Evolutionary conservation across 1,140 invertebrate species (phyloP), one percentile per base, ranked within the genome.

Genomic region (Hylaeus volcanicus): DNA sequence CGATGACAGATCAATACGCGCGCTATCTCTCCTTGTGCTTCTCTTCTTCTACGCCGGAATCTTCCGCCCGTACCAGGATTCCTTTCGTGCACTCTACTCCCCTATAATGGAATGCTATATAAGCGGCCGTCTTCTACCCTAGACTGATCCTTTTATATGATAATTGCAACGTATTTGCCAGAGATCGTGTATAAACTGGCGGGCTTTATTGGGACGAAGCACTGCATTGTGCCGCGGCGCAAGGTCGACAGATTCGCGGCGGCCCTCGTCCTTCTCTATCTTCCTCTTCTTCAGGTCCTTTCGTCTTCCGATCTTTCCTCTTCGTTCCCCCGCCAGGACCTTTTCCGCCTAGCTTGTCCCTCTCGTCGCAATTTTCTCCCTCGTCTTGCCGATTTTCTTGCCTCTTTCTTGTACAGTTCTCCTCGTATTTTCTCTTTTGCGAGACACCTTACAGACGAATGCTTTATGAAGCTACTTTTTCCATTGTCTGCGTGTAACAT

Each of bases 121-220:
- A 86, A 81, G 81, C 78, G 65, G 56, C 55, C 61, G 68, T 75
- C 81, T 86, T 85, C 84, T 69, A 81, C 79, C 81, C 43, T 70
- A 63, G 83, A 74, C 81, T 86, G 88, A 91, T 90, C 90, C 90
- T 91, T 91, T 91, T 91, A 90, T 91, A 91, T 91, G 90, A 91
- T 91, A 91, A 91, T 91, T 91, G 89, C 86, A 86, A 88, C 83
- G 88, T 88, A 89, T 90, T 90, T 89, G 89, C 88, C 82, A 80
- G 72, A 82, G 86, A 78, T 78, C 73, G 85, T 83, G 88, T 89
- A 89, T 87, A 89, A 90, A 89, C 88, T 72, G 84, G 69, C 82
- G 75, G 56, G 74, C 87, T 89, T 88, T 88, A 88, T 89, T 87
- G 83, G 60, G 66, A 83, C 80, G 85, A 83, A 75, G 63, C 81